These are phyloP conservation scores for Gastrophryne carolinensis DNA, from an alignment of 2,797 vertebrate species.

Conservation along the genomic window DNA sequence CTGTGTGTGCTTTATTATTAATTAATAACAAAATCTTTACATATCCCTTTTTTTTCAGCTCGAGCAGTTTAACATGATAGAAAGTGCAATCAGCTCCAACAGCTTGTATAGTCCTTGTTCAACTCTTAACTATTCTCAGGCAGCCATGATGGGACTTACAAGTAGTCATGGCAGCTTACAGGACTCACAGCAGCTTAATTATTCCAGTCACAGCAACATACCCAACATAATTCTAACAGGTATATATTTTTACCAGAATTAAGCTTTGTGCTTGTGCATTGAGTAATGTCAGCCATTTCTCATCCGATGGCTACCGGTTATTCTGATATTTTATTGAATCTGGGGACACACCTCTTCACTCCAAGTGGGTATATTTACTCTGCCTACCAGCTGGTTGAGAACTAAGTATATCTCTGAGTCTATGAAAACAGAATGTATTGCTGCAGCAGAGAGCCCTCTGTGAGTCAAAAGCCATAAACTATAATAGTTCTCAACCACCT, in stretches of 20 bases:
- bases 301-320: not conserved
- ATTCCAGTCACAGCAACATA: conserved; percentile 90
- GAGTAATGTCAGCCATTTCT: not conserved
- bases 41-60: conserved; percentile 69
- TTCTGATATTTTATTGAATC: not conserved
- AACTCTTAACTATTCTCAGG: conserved; percentile 96
- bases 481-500: too few species aligned
- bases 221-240: conserved; percentile 98
- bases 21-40: too few species aligned
- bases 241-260: conserved; percentile 54
- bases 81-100: conserved; percentile 88
- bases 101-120: conserved; percentile 91
- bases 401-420: too few species aligned
- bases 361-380: too few species aligned
- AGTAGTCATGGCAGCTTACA: conserved; percentile 87
- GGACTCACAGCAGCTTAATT: conserved; percentile 85
- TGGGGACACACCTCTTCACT: too few species aligned
- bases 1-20: too few species aligned
- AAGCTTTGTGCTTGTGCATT: not conserved
- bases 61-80: conserved; percentile 98
- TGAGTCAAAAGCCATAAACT: too few species aligned
- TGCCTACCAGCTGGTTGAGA: too few species aligned
- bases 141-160: conserved; percentile 95
- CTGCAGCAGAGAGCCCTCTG: too few species aligned
- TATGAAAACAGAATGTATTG: too few species aligned